Conservation (phyloP, 2,797 vertebrate genomes). For the Danio albolineatus region DNA sequence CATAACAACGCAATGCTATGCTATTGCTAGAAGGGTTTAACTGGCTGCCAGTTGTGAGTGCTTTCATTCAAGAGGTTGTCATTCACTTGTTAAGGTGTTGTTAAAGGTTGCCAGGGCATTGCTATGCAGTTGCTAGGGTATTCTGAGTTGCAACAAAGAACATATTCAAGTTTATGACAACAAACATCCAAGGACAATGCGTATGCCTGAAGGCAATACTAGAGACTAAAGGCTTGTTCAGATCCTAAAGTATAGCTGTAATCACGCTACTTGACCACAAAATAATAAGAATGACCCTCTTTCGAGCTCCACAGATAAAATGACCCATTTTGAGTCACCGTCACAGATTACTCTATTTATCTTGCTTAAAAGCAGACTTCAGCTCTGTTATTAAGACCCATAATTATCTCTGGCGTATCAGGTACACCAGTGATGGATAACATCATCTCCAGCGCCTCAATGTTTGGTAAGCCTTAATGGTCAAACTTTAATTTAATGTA, state of each 20-base stretch:
- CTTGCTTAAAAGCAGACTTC: conserved; percentile 52
- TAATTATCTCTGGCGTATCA: conserved; percentile 38
- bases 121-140: neutral
- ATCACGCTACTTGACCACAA: neutral
- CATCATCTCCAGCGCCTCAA: conserved; percentile 24
- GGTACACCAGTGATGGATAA: conserved; percentile 36
- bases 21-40: no score
- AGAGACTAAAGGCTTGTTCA: neutral
- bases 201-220: neutral
- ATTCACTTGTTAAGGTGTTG: neutral
- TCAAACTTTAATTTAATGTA: no score
- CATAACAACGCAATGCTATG: no score
- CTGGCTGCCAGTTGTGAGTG: no score
- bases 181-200: neutral
- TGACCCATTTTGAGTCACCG: conserved; percentile 12
- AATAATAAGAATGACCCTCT: conserved; percentile 48
- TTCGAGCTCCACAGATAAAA: conserved; percentile 11
- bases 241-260: neutral
- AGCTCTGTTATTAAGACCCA: neutral
- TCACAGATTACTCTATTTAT: conserved; percentile 35
- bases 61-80: no score
- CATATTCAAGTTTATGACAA: neutral
- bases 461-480: neutral
- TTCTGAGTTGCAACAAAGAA: neutral
- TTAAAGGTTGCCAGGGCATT: neutral